Evolutionary conservation across 2,888 invertebrate genomes (phyloP).

Genomic region (Lissonota sp.): DNA sequence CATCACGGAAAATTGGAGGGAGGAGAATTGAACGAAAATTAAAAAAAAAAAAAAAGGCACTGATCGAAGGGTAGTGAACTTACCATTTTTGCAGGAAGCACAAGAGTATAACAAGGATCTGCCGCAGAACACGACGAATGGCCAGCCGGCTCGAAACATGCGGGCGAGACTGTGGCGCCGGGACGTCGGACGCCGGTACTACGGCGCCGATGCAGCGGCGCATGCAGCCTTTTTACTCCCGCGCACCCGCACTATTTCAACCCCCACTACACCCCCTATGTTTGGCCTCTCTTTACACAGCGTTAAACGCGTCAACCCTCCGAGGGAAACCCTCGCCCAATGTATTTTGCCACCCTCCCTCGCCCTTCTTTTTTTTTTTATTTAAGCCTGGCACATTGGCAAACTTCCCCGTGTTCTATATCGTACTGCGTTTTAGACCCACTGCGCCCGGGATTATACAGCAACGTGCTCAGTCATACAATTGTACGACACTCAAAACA

Average conservation of each 20-base stretch:
- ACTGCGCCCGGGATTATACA: conserved; percentile 38
- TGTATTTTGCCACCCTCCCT: too few species aligned
- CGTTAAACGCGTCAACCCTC: conserved; percentile 10
- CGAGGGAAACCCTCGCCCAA: not conserved
- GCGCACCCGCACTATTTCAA: conserved; percentile 76
- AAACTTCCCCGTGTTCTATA: conserved; percentile 1
- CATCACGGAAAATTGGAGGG: not conserved
- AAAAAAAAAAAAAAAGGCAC: conserved; percentile 3
- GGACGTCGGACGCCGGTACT: conserved; percentile 74
- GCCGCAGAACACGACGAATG: conserved; percentile 63
- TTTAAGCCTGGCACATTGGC: conserved; percentile 11
- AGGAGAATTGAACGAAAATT: not conserved
- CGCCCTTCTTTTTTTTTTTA: not conserved
- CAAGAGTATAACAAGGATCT: conserved; percentile 57
- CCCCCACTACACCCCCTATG: conserved; percentile 1
- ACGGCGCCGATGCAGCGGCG: conserved; percentile 77
- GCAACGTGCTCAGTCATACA: conserved; percentile 49
- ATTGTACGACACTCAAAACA: conserved; percentile 20
- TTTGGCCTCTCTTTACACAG: conserved; percentile 3
- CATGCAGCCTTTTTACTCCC: conserved; percentile 72
- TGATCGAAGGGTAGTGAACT: conserved; percentile 65
- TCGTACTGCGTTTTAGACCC: not conserved
- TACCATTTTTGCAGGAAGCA: conserved; percentile 76
- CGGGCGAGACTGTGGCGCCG: conserved; percentile 79
- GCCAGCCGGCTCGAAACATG: conserved; percentile 76